These are phyloP conservation scores for Uloborus diversus DNA, from an alignment of 1,140 invertebrate species.

Conservation along the genomic window DNA sequence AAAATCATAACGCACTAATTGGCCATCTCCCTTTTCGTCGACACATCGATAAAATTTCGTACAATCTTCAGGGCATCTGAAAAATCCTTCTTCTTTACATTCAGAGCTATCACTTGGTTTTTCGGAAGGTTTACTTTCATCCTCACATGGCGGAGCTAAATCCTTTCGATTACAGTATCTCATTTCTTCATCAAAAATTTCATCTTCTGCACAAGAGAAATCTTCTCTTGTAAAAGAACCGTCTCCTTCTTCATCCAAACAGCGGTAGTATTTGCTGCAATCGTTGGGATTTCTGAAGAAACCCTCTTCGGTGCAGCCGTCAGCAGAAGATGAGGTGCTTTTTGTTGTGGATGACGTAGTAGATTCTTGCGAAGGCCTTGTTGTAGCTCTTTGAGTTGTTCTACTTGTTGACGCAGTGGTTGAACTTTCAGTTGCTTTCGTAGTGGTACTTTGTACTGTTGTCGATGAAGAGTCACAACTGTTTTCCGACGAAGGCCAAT, in stretches of 20 bases:
- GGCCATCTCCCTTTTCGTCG: conserved; percentile 68
- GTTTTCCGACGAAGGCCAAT: conserved; percentile 57
- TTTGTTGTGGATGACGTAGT: background rate
- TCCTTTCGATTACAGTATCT: conserved; percentile 57
- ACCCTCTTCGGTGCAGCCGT: conserved; percentile 53
- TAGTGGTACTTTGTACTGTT: background rate
- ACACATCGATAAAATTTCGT: conserved; percentile 60
- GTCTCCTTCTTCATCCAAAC: conserved; percentile 41
- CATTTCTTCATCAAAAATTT: conserved; percentile 65
- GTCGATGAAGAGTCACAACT: conserved; percentile 23
- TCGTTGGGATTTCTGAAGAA: conserved; percentile 58
- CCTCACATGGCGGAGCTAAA: conserved; percentile 31
- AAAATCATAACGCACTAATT: conserved; percentile 68
- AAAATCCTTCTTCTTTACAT: conserved; percentile 73
- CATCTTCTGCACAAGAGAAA: conserved; percentile 70
- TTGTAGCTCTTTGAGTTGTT: background rate
- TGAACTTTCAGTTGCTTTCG: background rate
- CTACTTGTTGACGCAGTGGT: background rate
- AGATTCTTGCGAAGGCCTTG: background rate
- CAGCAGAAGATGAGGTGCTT: background rate
- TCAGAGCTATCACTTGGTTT: conserved; percentile 13
- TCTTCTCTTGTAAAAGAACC: conserved; percentile 24
- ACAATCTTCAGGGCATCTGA: conserved; percentile 61
- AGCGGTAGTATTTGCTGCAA: conserved; percentile 55
- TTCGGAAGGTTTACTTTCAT: background rate